Evolutionary conservation across 2,888 invertebrate species (phyloP).

Genomic region (Cheilosia pagana): DNA sequence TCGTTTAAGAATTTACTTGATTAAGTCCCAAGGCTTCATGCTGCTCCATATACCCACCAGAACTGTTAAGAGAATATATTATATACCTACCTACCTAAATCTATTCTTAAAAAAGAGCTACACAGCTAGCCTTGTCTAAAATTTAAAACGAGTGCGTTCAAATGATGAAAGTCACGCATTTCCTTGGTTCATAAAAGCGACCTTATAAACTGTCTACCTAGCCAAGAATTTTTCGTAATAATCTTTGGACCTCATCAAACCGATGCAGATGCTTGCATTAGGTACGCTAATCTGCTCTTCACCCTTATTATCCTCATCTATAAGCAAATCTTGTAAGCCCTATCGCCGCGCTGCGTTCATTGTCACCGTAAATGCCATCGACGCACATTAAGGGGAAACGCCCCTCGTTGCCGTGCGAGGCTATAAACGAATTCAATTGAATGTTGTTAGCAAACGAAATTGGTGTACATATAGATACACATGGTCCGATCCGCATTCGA

Average conservation of each 20-base stretch:
- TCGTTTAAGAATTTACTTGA: too few species aligned
- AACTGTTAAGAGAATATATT: too few species aligned
- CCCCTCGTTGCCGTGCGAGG: slow-evolving; percentile 35
- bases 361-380: slow-evolving; percentile 23
- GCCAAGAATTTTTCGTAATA: too few species aligned
- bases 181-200: too few species aligned
- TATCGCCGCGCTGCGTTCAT: slow-evolving; percentile 43
- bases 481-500: slow-evolving; percentile 46
- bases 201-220: too few species aligned
- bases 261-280: neutral
- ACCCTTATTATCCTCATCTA: slow-evolving; percentile 47
- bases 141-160: too few species aligned
- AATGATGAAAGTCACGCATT: too few species aligned
- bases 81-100: too few species aligned
- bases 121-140: too few species aligned
- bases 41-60: too few species aligned
- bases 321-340: slow-evolving; percentile 60
- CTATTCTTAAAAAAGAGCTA: too few species aligned
- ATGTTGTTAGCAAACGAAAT: slow-evolving; percentile 68
- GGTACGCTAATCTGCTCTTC: neutral
- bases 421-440: slow-evolving; percentile 67
- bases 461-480: slow-evolving; percentile 26
- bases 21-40: too few species aligned
- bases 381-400: slow-evolving; percentile 53
- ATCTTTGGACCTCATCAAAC: neutral